Base-by-base conservation (phyloP, 2,113 vertebrate genomes). In the Falco punctatus region DNA sequence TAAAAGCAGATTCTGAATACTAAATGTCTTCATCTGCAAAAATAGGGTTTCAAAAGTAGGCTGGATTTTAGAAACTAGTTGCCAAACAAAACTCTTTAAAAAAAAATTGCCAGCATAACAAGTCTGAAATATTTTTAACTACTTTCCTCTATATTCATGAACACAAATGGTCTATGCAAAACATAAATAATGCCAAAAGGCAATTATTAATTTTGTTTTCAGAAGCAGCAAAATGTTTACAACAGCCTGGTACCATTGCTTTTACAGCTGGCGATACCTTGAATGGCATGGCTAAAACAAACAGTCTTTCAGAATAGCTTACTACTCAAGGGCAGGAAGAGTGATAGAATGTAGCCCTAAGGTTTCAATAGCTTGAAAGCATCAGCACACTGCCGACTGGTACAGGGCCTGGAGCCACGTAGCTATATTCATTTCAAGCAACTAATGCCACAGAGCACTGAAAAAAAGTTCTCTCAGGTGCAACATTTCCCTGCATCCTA, bases 371-470 rank as follows among this genome's bases (percentile, higher is more conserved):
- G 22, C 3, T 52, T 77, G 32, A 73, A 83, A 42, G 38, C 54
- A 13, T 2, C 15, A 26, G 20, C 14, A 23, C 10, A 2, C 2
- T 21, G 44, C 23, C 20, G 13, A 5, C 6, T 6, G 40, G 10
- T 19, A 33, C 1, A 15, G 19, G 24, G 19, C 3, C 44, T 40
- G n/a, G 13, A 48, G 33, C 30, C 2, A 9, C 20, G n/a, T 27
- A 44, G 16, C 19, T 5, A 19, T 13, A 5, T 3, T 21, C 6
- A 32, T 35, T 70, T 67, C 15, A 38, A 67, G n/a, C 1, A 15
- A 44, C 51, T 86, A 71, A 58, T 11, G 13, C 19, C 33, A 51
- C 42, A 51, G 11, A 64, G 6, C 49, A 79, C 61, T 30, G 30
- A 28, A 35, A 33, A 49, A 27, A 33, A 38, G 5, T 33, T 18